phyloP scores from a whole-genome alignment of 2,797 vertebrate genomes.

The Miichthys miiuy region DNA sequence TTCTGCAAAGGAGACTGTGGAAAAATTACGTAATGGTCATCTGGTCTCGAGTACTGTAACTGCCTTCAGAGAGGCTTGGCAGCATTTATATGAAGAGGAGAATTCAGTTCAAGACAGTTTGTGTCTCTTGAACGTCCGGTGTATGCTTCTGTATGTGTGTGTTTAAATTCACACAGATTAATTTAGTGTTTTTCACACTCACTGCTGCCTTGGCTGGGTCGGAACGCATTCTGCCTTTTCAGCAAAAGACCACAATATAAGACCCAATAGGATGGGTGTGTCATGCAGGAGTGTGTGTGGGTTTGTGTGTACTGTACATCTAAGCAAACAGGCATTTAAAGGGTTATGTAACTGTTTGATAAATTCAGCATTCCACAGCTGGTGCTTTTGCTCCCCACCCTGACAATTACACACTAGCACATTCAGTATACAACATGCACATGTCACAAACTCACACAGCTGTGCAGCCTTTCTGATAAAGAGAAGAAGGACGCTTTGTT shows the following conservation, averaged over 20 bases:
- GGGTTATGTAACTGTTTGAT: constrained; percentile 72
- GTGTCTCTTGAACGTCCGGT: constrained; percentile 3
- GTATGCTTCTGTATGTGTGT: constrained; percentile 9
- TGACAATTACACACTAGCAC: constrained; percentile 58
- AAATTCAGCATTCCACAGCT: constrained; percentile 71
- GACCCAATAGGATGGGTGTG: constrained; percentile 49
- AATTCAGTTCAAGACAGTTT: constrained; percentile 14
- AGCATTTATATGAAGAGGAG: constrained; percentile 23
- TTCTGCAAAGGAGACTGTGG: constrained; percentile 19
- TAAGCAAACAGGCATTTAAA: constrained; percentile 53
- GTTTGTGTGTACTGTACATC: constrained; percentile 2
- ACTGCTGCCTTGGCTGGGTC: constrained; percentile 22
- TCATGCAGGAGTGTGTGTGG: constrained; percentile 10
- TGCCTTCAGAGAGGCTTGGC: constrained; percentile 30
- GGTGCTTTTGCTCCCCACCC: constrained; percentile 62
- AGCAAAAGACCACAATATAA: constrained; percentile 52
- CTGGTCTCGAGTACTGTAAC: constrained; percentile 39
- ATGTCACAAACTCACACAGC: constrained; percentile 15
- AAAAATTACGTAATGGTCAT: constrained; percentile 51
- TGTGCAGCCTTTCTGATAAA: constrained; percentile 11
- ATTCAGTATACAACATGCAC: constrained; percentile 38
- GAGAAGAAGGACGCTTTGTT: constrained; percentile 3
- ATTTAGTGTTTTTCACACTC: constrained; percentile 50
- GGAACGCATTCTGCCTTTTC: constrained; percentile 42
- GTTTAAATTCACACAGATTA: constrained; percentile 1